Evolutionary conservation across 2,797 vertebrate genomes (phyloP), one percentile per base, ranked within the genome.

Genomic region (Oryzias dopingdopingensis): DNA sequence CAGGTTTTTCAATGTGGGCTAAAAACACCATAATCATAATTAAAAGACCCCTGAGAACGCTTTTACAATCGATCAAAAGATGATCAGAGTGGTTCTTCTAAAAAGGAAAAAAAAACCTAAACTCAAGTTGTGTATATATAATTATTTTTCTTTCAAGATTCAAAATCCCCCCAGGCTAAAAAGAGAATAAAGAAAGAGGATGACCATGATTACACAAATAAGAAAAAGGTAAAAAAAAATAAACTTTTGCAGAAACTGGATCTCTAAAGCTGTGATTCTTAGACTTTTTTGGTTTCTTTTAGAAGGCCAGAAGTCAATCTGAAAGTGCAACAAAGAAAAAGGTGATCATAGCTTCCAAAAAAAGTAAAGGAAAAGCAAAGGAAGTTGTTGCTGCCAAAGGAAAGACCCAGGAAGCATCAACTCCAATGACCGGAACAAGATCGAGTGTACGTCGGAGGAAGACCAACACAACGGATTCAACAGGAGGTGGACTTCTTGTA

Each of bases 121-220:
- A 44, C 12, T 45, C 17, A 10, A 54, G 2, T 32, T 1, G 4
- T 1, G 4, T 8, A 2, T 43, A 10, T 10, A 37, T 37, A 6
- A 37, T 22, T 40, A 23, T 62, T 26, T 53, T 24, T 14, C 60
- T 16, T 12, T 49, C 13, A 52, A 93, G 90, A 49, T 53, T 74
- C 67, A 49, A 93, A 91, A 62, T 82, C 87, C 57, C 69, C 74
- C 4, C 92, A 82, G 75, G 52, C 52, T 16, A 92, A 87, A 67
- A 85, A 88, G 64, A 86, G 78, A 62, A 22, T 17, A 20, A 90
- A 90, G 69, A 90, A 88, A 70, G 75, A 71, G 10, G 67, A 76
- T 2, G 73, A 83, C 23, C 79, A 87, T 4, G 86, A 86, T 46
- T 65, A 86, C 56, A 86, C 68, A 14, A 52, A 49, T 7, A 74